A percentile compares a stretch with the other conserved stretches of the same genome.
These are phyloP conservation scores for Pedetes capensis DNA, from an alignment of 2,113 vertebrate genomes.

Conservation along the genomic window DNA sequence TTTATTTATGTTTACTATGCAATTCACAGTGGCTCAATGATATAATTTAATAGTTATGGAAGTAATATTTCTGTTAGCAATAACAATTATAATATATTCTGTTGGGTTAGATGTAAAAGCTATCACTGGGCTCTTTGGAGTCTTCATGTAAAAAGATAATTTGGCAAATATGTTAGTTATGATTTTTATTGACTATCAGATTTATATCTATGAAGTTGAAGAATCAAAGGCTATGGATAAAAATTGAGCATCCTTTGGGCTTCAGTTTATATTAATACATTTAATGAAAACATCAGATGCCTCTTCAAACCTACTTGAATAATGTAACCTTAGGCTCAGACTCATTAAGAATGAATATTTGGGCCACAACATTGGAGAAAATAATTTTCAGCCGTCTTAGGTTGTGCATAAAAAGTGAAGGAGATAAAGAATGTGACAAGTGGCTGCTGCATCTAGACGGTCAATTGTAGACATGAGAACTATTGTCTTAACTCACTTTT, in stretches of 20 bases:
- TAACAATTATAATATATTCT: background rate
- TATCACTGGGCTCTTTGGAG: background rate
- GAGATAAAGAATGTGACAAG: too few relatives aligned
- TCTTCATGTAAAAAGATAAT: background rate
- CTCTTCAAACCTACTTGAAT: background rate
- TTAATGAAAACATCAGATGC: background rate
- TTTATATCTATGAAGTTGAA: background rate
- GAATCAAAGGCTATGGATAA: too few relatives aligned
- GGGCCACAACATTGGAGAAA: background rate
- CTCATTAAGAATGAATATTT: background rate
- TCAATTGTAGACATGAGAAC: too few relatives aligned
- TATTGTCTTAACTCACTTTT: background rate
- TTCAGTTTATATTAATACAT: background rate
- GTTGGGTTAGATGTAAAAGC: background rate
- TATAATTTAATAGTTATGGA: background rate
- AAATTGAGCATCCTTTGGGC: background rate
- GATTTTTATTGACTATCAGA: background rate
- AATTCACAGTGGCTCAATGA: background rate
- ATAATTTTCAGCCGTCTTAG: too few relatives aligned
- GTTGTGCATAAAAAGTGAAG: too few relatives aligned
- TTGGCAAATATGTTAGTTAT: background rate
- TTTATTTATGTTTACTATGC: background rate
- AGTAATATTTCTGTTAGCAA: background rate
- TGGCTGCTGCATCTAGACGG: too few relatives aligned
- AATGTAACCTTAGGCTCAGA: background rate